Evolutionary conservation across 2,113 vertebrate species (phyloP), one percentile per base, ranked within the genome.

Genomic region (Phylloscopus trochilus): DNA sequence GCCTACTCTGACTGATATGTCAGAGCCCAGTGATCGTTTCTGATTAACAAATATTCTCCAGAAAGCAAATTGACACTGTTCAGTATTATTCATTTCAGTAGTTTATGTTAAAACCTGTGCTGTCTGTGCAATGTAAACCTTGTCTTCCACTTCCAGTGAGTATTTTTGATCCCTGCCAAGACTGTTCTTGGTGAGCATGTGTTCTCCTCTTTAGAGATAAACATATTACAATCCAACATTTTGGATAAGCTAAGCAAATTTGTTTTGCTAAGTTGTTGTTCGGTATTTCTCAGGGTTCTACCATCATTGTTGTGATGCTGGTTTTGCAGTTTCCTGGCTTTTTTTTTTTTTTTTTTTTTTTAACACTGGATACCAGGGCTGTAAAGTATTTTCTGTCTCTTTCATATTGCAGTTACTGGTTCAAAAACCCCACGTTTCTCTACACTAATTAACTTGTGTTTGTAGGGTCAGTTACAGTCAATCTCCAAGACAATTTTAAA

Each of bases 321-420:
- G 15, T 66, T 91, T 64, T 88, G 41, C n/a, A 73, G 28, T 64
- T 66, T 83, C 64, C 83, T 53, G n/a, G 30, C 16, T 15, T 27
- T 53, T 67, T 55, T 23, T 33, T 44, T 67, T 55, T 21, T 33
- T 44, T 81, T 60, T 47, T 47, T 22, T 47, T 46, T 87, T 43
- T 63, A 9, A 20, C 0, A 0, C 11, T 47, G 33, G 33, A 14
- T 28, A 58, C 20, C 13, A 68, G 62, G 24, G 11, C 35, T 63
- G 47, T 18, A 8, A 7, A 39, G 13, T 53, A 83, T 41, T 75
- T 79, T 39, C 4, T 66, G 19, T 80, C 10, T 69, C 28, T 73
- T 53, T 88, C 46, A 31, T 59, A 51, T 15, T 43, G 28, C 21
- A 66, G 18, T 31, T 70, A 37, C 49, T 75, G 28, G n/a, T 69